Conservation (phyloP, 2,888 invertebrate species). For the Holacanthella duospinosa region DNA sequence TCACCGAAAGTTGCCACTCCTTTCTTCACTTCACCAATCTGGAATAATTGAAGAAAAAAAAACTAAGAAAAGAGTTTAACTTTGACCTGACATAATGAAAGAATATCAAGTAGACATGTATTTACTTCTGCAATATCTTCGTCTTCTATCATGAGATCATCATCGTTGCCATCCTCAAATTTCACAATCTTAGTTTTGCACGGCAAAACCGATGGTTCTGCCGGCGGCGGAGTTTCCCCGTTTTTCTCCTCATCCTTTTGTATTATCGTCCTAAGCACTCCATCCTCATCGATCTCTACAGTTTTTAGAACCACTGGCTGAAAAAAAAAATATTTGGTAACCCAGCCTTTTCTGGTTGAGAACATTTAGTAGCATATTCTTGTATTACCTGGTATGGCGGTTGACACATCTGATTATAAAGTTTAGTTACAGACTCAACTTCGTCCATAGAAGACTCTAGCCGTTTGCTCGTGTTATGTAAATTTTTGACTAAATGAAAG, state of each 20-base stretch:
- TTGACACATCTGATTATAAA: neutral
- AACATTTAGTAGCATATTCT: neutral
- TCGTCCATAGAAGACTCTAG: neutral
- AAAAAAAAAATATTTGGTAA: neutral
- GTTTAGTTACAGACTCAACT: neutral
- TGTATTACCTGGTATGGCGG: neutral
- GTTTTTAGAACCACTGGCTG: conserved; percentile 17
- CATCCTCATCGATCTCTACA: conserved; percentile 19
- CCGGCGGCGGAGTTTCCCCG: no score
- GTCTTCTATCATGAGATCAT: neutral
- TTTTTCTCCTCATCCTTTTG: neutral
- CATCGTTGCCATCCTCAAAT: neutral
- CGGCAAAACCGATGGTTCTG: no score
- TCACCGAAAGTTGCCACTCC: neutral
- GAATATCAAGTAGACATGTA: no score
- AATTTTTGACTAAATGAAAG: no score
- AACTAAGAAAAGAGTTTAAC: no score
- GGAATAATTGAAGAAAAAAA: neutral
- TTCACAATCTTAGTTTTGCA: neutral
- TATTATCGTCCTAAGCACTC: conserved; percentile 6
- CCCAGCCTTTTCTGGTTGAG: neutral
- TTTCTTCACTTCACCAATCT: neutral
- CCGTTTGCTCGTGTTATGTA: neutral
- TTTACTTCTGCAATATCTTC: no score
- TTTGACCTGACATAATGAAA: neutral